Evolutionary conservation across 2,888 invertebrate genomes (phyloP).

Genomic region (Acanthosepion pharaonis): DNA sequence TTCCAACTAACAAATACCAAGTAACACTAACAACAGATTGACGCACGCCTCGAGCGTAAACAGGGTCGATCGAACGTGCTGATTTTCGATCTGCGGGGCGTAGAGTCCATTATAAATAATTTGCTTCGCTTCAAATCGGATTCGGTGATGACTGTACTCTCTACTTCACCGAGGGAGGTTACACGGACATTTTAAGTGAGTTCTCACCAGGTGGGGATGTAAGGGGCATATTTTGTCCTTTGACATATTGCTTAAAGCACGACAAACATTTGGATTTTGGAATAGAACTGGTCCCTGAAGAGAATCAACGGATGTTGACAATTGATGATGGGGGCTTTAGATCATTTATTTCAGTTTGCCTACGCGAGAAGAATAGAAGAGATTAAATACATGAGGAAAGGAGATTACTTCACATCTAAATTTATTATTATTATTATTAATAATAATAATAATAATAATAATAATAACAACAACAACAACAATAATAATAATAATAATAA

Average conservation of each 20-base stretch:
- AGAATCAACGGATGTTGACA: background rate
- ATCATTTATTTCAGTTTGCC: background rate
- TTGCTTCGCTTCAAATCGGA: background rate
- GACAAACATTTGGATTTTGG: background rate
- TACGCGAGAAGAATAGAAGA: background rate
- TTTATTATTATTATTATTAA: background rate
- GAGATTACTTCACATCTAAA: background rate
- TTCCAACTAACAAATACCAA: background rate
- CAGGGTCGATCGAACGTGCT: background rate
- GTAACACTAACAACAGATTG: background rate
- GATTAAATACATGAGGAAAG: background rate
- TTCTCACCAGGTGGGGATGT: background rate
- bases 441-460: background rate
- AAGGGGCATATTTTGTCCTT: background rate
- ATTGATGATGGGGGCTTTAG: background rate
- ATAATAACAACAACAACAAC: background rate
- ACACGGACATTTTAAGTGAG: background rate
- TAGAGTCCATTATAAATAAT: background rate
- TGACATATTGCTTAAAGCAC: background rate
- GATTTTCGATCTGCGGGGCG: conserved; percentile 15
- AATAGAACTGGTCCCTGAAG: background rate
- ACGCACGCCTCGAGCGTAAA: background rate
- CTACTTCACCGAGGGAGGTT: background rate
- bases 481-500: no score
- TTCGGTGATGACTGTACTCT: background rate